Evolutionary conservation across 53 echinoderm and acorn worm genomes (phyloP), one percentile per base, ranked within the genome.

Genomic region (Mesocentrotus franciscanus): DNA sequence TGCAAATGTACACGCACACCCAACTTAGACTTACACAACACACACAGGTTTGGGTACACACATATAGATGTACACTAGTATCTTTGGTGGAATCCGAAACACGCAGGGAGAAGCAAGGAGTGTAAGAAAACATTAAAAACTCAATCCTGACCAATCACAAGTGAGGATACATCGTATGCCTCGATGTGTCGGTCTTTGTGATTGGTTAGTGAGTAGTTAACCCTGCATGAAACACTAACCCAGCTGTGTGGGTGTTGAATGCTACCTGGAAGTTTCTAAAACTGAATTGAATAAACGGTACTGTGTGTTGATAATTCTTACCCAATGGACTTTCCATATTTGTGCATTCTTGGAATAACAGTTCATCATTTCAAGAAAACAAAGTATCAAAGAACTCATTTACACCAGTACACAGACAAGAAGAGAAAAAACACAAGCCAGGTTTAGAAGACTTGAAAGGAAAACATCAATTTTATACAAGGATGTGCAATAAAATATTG

Each of bases 191-290:
- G 30, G 2, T 4, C 62, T 24, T 27, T 56, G 93, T 93, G 57
- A 93, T 93, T 76, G 93, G 93, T 76, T 16, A 75, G 4, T 14
- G 93, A 49, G 93, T 76, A 10, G 62, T 42, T 76, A 55, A 75
- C 55, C 66, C 13, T n/a, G n/a, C n/a, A 26, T 92, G 60, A 61
- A 66, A 64, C 83, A 84, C 60, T 94, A 60, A 60, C 42, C 61
- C 59, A 83, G 81, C 61, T 94, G 94, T 94, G 84, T 60, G 94
- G 61, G 94, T 61, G 84, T 33, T 84, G 74, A 56, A 55, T 76
- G 75, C 49, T 93, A 83, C 61, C 94, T 94, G 94, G 61, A 62
- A 94, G 94, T 94, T 94, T 83, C 68, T 10, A 92, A 92, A 61
- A 92, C 49, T 92, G 92, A 68, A 92, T 62, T 61, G 92, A 39